Evolutionary conservation across 2,113 vertebrate species (phyloP), one percentile per base, ranked within the genome.

Genomic region (Colius striatus): DNA sequence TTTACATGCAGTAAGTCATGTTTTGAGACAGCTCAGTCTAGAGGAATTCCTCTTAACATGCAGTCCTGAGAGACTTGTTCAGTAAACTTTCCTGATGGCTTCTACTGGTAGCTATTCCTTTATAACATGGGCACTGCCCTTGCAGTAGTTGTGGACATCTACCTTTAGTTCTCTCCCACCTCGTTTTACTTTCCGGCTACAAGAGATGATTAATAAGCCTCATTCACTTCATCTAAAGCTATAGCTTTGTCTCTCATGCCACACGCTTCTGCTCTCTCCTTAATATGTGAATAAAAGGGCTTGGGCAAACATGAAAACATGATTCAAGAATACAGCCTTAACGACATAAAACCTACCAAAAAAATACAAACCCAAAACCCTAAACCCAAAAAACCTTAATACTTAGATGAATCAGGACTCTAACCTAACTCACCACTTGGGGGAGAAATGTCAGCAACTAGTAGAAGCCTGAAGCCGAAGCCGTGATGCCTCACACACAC

Each of bases 401-500:
- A 29, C 51, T 30, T 48, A 19, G 32, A 13, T 34, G 18, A 25
- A 47, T 51, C 25, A 21, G 19, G 61, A 29, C 14, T 18, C n/a
- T 6, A 3, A 47, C 19, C 9, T 27, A 41, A 21, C 12, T 36
- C 27, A 19, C 16, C n/a, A 2, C 15, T 0, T 25, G 26, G 26
- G 13, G 72, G 8, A 47, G 67, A 48, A 0, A 3, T 10, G 53
- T 13, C 26, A 58, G 51, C 41, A 57, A 13, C 51, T 50, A 20
- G 17, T 17, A 45, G n/a, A 23, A 29, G n/a, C 18, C 6, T 29
- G 32, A 22, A 0, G 8, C 13, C 55, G 74, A 62, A 36, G 1
- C 3, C 36, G 32, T 4, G 4, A 18, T 0, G 20, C 20, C 48
- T 26, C 14, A 29, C 17, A 38, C 3, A 5, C 8, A 9, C 11